Evolutionary conservation across 2,888 invertebrate genomes (phyloP).

Genomic region (Melieria picta): DNA sequence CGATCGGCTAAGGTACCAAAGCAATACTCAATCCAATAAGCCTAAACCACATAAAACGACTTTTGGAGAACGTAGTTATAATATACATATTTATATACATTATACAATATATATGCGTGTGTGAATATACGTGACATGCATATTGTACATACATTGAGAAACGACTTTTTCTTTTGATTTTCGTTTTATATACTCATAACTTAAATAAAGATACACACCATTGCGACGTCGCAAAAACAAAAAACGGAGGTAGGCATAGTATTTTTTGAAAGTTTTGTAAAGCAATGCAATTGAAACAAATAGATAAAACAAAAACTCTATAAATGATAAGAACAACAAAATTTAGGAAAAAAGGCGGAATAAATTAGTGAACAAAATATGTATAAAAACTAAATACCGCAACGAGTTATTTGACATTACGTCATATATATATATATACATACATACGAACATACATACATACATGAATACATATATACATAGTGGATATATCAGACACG

Average conservation of each 20-base stretch:
- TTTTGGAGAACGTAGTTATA: not conserved
- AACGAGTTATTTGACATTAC: not conserved
- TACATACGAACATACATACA: too few species aligned
- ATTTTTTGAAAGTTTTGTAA: slow-evolving; percentile 49
- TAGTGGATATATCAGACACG: not conserved
- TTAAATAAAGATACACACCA: not conserved
- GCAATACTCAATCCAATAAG: slow-evolving; percentile 62
- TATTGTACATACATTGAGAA: slow-evolving; percentile 36
- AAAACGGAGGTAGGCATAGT: slow-evolving; percentile 25
- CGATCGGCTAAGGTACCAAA: slow-evolving; percentile 67
- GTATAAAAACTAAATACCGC: not conserved
- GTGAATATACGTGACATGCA: slow-evolving; percentile 29
- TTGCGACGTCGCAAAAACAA: too few species aligned
- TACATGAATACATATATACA: too few species aligned
- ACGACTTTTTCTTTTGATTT: slow-evolving; percentile 21
- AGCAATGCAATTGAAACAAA: slow-evolving; percentile 35
- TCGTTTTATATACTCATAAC: slow-evolving; percentile 1
- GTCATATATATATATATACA: not conserved
- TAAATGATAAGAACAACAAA: slow-evolving; percentile 2
- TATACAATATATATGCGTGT: not conserved
- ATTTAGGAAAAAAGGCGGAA: not conserved
- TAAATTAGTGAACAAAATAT: not conserved
- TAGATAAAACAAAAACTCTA: not conserved
- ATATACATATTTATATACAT: not conserved
- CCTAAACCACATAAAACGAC: not conserved